Conservation (phyloP, 2,113 vertebrate species). For the Indri indri region DNA sequence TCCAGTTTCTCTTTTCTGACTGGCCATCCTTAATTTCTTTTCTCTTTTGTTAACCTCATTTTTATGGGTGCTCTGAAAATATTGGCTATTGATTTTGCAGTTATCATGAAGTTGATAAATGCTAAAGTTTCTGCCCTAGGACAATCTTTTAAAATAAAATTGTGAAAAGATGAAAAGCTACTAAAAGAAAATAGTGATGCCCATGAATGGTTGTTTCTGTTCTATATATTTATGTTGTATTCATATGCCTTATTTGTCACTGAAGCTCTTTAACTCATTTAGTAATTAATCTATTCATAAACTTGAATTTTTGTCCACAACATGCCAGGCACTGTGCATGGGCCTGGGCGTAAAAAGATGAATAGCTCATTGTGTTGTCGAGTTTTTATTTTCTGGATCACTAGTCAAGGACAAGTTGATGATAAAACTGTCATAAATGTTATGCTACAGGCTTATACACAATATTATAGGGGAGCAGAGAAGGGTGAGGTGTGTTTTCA, state of each 20-base stretch:
- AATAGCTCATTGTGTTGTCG: background rate
- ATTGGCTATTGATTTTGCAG: constrained; percentile 65
- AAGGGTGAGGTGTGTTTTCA: background rate
- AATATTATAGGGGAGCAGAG: background rate
- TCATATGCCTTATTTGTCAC: background rate
- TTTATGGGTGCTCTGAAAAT: constrained; percentile 49
- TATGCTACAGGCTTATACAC: background rate
- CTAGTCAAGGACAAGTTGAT: background rate
- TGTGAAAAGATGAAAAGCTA: constrained; percentile 5
- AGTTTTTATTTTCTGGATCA: background rate
- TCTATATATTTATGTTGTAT: background rate
- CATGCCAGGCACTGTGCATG: background rate
- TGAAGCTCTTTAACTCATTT: background rate
- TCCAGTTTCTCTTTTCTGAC: constrained; percentile 50
- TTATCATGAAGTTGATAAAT: constrained; percentile 65
- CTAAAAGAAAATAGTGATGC: background rate
- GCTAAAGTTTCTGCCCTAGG: background rate
- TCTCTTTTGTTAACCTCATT: constrained; percentile 47
- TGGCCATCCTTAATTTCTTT: background rate
- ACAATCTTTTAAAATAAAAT: constrained; percentile 54
- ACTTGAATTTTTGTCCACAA: background rate
- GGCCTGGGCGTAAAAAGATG: background rate
- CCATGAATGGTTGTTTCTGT: background rate
- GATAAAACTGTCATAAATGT: background rate
- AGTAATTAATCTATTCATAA: constrained; percentile 9